Conservation (phyloP, 2,888 invertebrate genomes). For the Acanthosepion pharaonis region DNA sequence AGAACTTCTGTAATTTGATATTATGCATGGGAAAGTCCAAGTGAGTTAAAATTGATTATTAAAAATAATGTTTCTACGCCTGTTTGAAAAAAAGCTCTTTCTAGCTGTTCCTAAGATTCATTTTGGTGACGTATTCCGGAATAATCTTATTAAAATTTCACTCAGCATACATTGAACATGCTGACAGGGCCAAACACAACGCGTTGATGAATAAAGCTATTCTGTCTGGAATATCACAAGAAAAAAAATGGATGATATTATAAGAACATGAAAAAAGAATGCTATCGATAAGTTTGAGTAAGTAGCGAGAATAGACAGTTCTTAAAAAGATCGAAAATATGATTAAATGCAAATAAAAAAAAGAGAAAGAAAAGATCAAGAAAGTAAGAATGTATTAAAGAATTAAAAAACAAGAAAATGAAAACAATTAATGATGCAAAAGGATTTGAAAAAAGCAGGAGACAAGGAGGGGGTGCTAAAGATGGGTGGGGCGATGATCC, state of each 20-base stretch:
- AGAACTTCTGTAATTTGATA: no score
- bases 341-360: neutral
- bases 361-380: neutral
- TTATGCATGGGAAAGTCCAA: no score
- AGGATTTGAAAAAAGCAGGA: neutral
- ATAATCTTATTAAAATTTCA: neutral
- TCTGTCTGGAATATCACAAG: neutral
- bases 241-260: neutral
- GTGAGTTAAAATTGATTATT: no score
- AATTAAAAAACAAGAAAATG: neutral
- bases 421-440: neutral
- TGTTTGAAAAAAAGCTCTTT: neutral
- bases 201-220: neutral
- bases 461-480: slow-evolving; percentile 2
- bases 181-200: neutral
- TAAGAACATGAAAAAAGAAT: neutral
- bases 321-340: neutral
- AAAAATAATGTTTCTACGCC: neutral
- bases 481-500: neutral
- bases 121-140: neutral
- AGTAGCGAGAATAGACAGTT: neutral
- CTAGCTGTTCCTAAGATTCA: neutral
- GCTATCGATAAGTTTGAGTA: neutral
- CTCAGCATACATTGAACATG: neutral
- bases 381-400: neutral